Evolutionary conservation across 2,888 invertebrate species (phyloP).

Genomic region (Marronus borbonicus): DNA sequence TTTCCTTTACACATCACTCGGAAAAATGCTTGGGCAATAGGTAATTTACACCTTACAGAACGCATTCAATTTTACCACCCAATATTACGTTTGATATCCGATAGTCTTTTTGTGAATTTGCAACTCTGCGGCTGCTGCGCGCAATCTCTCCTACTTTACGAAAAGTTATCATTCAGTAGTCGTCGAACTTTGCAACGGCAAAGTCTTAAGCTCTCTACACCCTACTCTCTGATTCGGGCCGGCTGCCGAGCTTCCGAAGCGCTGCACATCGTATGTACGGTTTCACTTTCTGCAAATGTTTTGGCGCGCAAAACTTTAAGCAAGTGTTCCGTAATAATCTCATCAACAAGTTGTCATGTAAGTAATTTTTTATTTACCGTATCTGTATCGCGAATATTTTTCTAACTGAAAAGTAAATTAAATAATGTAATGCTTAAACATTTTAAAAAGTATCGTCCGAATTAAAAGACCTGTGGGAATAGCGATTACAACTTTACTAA

Average conservation of each 20-base stretch:
- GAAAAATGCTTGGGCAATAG: no score
- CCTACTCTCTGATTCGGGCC: not conserved
- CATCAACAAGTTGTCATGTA: not conserved
- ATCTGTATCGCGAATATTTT: no score
- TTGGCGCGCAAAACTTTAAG: not conserved
- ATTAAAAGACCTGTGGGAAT: no score
- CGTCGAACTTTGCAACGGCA: conserved; percentile 38
- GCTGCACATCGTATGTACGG: not conserved
- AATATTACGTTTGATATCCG: not conserved
- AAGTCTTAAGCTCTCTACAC: conserved; percentile 19
- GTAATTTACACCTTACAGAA: no score
- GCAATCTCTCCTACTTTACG: conserved; percentile 41
- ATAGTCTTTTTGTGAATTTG: conserved; percentile 8
- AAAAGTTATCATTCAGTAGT: conserved; percentile 41
- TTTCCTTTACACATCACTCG: no score
- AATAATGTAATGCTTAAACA: no score
- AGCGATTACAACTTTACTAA: no score
- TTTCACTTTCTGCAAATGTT: not conserved
- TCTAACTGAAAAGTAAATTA: no score
- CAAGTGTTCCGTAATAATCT: not conserved
- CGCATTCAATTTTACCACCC: not conserved
- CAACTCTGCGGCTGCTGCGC: conserved; percentile 10
- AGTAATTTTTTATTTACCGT: not conserved
- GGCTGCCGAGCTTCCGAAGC: not conserved
- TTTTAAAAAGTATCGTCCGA: no score